Base-by-base conservation (phyloP, 1,140 invertebrate species). In the Euura lappo region DNA sequence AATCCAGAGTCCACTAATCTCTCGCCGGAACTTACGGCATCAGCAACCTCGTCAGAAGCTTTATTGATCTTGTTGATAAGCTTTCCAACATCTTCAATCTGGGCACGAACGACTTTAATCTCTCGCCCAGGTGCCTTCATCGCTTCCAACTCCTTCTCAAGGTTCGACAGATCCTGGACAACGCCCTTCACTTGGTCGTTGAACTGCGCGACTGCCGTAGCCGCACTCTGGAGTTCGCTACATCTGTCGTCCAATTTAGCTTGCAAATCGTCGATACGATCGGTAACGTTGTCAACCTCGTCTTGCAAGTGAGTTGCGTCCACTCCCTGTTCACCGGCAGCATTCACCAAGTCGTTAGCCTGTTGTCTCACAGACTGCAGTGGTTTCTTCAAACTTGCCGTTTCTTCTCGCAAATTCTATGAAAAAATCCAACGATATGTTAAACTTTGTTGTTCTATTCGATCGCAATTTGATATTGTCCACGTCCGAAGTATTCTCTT, bases 91-190 rank as follows among this genome's bases (percentile, higher is more conserved):
- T 98, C 95, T 65, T 96, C 93, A 42, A 97, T 90, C 85, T 99
- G 97, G n/a, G 85, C 87, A 46, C 93, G 90, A 0, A 99, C 94
- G 1, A 92, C 93, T 80, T 95, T 94, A 42, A 97, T 91, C 81
- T 98, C 97, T 42, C 97, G 90, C 5, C 92, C 96, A 1, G 96
- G 92, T 2, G 97, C 93, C 79, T 93, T 93, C 90, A 98, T 94
- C 3, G 88, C 87, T 79, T 97, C 95, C 6, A 98, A 85, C 81
- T 97, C 95, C 60, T 93, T 91, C 83, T 98, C 97, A 11, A 98
- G 83, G 64, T 91, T 91, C 4, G 92, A 90, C 1, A 99, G 83
- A 83, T 97, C 93, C 74, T 92, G 90, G 51, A 90, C 91, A 2
- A 97, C 89, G 6, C 81, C 88, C 84, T 97, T 97, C 2, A 96